Evolutionary conservation across 2,797 vertebrate species (phyloP).

Genomic region (Setipinna tenuifilis): DNA sequence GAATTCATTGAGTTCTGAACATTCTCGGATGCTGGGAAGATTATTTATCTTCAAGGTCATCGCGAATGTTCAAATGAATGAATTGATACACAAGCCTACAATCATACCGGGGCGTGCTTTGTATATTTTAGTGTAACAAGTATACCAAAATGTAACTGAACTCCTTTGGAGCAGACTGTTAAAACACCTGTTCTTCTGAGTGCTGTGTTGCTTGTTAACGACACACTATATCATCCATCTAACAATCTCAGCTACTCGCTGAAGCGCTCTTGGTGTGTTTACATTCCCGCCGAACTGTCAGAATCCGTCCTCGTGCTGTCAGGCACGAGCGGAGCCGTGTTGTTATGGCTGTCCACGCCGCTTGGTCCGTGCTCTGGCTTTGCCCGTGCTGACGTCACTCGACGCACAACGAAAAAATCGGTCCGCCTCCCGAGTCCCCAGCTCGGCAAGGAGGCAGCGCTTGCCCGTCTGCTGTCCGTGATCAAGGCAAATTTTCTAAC

Average conservation of each 20-base stretch:
- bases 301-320: not conserved
- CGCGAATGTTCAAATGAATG: not conserved
- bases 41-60: not conserved
- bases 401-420: conserved; percentile 35
- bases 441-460: conserved; percentile 28
- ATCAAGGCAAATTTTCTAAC: not conserved
- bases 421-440: conserved; percentile 25
- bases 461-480: conserved; percentile 21
- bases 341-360: conserved; percentile 17
- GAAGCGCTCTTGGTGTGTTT: not conserved
- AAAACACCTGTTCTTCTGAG: not conserved
- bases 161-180: not conserved
- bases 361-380: not conserved
- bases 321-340: not conserved
- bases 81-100: not conserved
- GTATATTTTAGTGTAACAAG: not conserved
- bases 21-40: not conserved
- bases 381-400: conserved; percentile 57
- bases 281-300: not conserved
- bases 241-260: not conserved
- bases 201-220: not conserved
- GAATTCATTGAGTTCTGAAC: not conserved
- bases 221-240: not conserved
- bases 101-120: not conserved
- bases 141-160: no score